Percentiles rank a stretch among this genome's conserved stretches.
phyloP scores from a whole-genome alignment of 2,113 vertebrate species.

The Taurulus bubalis region DNA sequence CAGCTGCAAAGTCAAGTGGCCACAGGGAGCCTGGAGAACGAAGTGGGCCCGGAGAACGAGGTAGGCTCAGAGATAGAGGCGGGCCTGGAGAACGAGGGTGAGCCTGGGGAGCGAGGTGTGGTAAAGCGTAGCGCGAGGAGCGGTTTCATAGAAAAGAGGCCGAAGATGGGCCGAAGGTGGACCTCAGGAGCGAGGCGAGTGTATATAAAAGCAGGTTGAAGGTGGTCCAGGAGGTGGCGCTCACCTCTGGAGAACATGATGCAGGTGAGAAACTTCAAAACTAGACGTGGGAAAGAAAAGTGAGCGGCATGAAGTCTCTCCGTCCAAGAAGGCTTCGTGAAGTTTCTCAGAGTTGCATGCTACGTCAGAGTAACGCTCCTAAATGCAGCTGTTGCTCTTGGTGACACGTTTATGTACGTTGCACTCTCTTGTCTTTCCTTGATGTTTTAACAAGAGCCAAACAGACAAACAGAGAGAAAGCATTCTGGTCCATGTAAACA shows the following conservation, averaged over 20 bases:
- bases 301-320: not conserved
- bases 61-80: slow-evolving; percentile 37
- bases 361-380: not conserved
- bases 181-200: slow-evolving; percentile 42
- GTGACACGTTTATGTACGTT: slow-evolving; percentile 20
- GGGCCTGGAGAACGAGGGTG: slow-evolving; percentile 42
- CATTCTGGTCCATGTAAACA: slow-evolving; percentile 26
- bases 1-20: slow-evolving; percentile 62
- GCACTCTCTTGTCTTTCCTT: slow-evolving; percentile 6
- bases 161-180: slow-evolving; percentile 51
- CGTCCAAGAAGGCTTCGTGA: not conserved
- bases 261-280: slow-evolving; percentile 25
- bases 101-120: slow-evolving; percentile 40
- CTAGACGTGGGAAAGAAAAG: slow-evolving; percentile 3
- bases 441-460: slow-evolving; percentile 31
- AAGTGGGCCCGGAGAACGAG: slow-evolving; percentile 47
- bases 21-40: slow-evolving; percentile 67
- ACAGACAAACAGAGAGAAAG: slow-evolving; percentile 13
- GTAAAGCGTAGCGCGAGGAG: slow-evolving; percentile 8
- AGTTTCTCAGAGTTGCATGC: slow-evolving; percentile 23
- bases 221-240: slow-evolving; percentile 49
- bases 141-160: slow-evolving; percentile 37
- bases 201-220: slow-evolving; percentile 54
- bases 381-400: slow-evolving; percentile 31
- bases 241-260: slow-evolving; percentile 23